Conservation (phyloP, 2,113 vertebrate genomes). For the Aleadryas rufinucha region DNA sequence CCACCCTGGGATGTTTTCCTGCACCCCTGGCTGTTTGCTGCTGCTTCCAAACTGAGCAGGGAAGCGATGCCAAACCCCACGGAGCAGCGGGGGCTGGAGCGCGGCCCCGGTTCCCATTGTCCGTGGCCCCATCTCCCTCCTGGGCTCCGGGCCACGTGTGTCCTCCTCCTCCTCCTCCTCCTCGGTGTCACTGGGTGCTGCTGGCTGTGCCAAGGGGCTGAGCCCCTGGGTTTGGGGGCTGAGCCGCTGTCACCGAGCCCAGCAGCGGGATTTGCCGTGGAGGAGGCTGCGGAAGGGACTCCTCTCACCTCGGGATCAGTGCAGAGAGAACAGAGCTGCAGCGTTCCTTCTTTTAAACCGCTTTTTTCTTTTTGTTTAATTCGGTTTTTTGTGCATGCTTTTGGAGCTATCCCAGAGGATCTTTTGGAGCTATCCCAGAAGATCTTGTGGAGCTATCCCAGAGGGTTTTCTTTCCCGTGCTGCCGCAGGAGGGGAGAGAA, state of each 20-base stretch:
- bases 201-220: neutral
- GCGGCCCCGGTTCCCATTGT: neutral
- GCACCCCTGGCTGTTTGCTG: neutral
- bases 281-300: neutral
- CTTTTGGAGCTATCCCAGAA: neutral
- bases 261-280: neutral
- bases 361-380: too few species aligned
- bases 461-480: neutral
- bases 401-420: neutral
- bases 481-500: neutral
- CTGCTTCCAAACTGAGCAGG: neutral
- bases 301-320: fast-evolving
- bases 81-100: neutral
- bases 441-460: neutral
- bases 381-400: neutral
- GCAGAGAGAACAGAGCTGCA: too few species aligned
- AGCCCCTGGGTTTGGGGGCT: neutral
- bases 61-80: fast-evolving
- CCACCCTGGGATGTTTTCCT: neutral
- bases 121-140: neutral
- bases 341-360: neutral
- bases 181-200: neutral
- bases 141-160: neutral
- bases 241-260: neutral
- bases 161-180: neutral